These are phyloP conservation scores for Cantharis flavilabris DNA, from an alignment of 2,888 invertebrate genomes.

Conservation along the genomic window DNA sequence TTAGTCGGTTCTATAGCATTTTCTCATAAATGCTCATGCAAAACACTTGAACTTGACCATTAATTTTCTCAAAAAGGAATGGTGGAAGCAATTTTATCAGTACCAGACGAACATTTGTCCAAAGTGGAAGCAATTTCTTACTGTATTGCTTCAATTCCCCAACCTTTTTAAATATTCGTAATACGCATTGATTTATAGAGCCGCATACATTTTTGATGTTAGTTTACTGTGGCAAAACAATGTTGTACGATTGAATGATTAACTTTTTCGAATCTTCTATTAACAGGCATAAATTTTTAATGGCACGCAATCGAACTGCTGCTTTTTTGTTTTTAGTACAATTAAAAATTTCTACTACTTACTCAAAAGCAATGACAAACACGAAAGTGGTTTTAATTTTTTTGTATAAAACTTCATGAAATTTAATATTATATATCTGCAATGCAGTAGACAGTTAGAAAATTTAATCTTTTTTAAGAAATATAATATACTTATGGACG, in stretches of 20 bases:
- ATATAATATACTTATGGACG: neutral
- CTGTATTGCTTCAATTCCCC: no score
- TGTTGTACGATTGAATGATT: neutral
- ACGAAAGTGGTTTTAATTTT: conserved; percentile 14
- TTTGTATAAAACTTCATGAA: conserved; percentile 1
- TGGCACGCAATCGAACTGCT: conserved; percentile 20
- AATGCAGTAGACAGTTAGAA: conserved; percentile 13
- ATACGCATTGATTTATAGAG: neutral
- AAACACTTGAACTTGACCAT: neutral
- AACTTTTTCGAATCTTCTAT: conserved; percentile 6
- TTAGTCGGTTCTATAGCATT: no score
- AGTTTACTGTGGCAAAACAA: neutral
- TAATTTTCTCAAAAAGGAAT: neutral
- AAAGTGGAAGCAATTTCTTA: no score
- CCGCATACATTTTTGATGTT: neutral
- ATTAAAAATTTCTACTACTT: conserved; percentile 15
- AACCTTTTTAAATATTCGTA: neutral
- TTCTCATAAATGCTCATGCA: no score
- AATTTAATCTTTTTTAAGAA: neutral
- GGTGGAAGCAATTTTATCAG: no score
- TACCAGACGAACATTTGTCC: no score
- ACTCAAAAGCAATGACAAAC: conserved; percentile 12
- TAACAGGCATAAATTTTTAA: conserved; percentile 7
- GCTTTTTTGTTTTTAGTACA: conserved; percentile 10
- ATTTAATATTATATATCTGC: conserved; percentile 8